A percentile compares a stretch with the other conserved stretches of the same genome.
These are phyloP conservation scores for Alloscopus bannaensis DNA, from an alignment of 2,888 invertebrate species.

Conservation along the genomic window DNA sequence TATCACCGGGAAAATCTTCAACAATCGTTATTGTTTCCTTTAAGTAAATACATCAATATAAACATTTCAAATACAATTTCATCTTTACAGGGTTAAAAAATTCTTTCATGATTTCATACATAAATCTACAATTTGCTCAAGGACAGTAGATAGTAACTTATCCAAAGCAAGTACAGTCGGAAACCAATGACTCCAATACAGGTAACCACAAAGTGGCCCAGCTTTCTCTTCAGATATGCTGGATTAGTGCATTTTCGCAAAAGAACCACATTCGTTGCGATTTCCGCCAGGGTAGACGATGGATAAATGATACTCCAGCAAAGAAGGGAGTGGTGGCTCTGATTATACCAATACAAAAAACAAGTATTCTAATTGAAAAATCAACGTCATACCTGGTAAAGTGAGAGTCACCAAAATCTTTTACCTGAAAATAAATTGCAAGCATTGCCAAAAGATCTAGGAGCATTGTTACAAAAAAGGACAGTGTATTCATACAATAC, in stretches of 20 bases:
- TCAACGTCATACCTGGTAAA: too few species aligned
- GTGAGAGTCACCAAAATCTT: too few species aligned
- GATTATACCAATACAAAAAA: too few species aligned
- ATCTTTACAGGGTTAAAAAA: too few species aligned
- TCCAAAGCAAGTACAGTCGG: constrained; percentile 31
- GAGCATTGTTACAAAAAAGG: background rate
- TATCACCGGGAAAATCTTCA: too few species aligned
- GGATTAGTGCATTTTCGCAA: constrained; percentile 19
- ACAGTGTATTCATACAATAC: constrained; percentile 3
- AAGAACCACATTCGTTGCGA: background rate
- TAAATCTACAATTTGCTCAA: too few species aligned
- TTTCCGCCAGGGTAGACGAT: constrained; percentile 2
- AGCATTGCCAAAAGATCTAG: constrained; percentile 11
- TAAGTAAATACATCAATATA: too few species aligned
- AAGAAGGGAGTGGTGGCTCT: background rate
- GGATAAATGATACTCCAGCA: constrained; percentile 13
- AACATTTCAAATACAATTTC: too few species aligned
- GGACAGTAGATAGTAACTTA: too few species aligned
- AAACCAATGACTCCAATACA: background rate
- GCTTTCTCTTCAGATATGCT: constrained; percentile 15
- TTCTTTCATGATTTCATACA: too few species aligned
- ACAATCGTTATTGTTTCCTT: too few species aligned
- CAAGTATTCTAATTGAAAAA: too few species aligned
- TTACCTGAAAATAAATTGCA: background rate
- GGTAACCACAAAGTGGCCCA: constrained; percentile 12